Base-by-base conservation (phyloP, 2,797 vertebrate species). In the Tenualosa thibaudeaui region DNA sequence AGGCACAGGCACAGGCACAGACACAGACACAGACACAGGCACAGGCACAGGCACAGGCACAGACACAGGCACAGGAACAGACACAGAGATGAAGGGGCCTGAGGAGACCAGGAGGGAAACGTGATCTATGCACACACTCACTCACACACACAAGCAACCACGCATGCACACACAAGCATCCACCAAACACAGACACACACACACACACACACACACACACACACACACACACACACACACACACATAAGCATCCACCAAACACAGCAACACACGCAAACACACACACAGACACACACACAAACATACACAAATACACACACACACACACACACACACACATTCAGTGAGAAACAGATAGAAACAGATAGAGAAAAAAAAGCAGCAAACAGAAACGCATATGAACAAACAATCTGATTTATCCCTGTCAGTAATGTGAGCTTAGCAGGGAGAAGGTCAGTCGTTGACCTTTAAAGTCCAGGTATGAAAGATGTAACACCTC, bases 391-490 rank as follows among this genome's bases (percentile, higher is more conserved):
- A 51, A 75, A 84, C 83, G 49, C 56, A 54, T 60, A 26, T 84
- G 85, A 78, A 56, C 83, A 65, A 0, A 58, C 10, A 37, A 68
- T 68, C 10, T 68, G 60, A 88, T 82, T 87, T 91, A 92, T 93
- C 89, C 88, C 91, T 93, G 92, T 91, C 89, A 91, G 85, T 84
- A 82, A 86, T 86, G 81, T 65, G 86, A 81, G 84, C 87, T 90
- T 88, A 88, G 85, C 87, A 87, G 54, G 86, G 86, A 88, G 91
- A 94, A 94, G 93, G 93, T 93, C 91, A 94, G 86, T 86, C 51
- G 31, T 78, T 91, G 93, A 94, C 93, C 93, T 95, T 94, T 93
- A 92, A 87, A 86, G 86, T 86, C 83, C 86, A 91, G 90, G 88
- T 90, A 89, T 82, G 90, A 93, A 90, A 93, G 90, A 93, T 93